Evolutionary conservation across 2,797 vertebrate species (phyloP).

Genomic region (Clangula hyemalis): DNA sequence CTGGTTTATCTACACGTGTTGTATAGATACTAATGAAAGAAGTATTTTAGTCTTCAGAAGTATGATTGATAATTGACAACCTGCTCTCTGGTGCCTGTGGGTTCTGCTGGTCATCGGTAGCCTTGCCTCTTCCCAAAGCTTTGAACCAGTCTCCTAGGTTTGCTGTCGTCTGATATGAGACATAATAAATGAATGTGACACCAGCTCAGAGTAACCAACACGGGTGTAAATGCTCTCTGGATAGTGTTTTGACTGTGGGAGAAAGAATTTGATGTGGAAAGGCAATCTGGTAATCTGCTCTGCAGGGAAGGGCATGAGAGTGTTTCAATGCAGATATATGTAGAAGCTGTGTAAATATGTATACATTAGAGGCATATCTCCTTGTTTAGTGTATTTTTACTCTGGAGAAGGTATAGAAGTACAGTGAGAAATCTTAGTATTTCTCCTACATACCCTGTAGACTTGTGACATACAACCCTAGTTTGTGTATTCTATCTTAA

Average conservation of each 20-base stretch:
- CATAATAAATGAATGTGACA: not conserved
- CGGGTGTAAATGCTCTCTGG: fast-evolving
- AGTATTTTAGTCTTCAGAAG: not conserved
- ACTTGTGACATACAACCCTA: not conserved
- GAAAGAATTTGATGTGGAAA: not conserved
- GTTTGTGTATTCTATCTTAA: fast-evolving
- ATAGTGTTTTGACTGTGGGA: fast-evolving
- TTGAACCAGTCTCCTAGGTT: not conserved
- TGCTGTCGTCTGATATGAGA: fast-evolving
- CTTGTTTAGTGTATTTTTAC: fast-evolving
- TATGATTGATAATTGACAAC: not conserved
- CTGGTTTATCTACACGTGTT: fast-evolving
- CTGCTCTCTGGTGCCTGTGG: not conserved
- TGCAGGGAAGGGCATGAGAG: fast-evolving
- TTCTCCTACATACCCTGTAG: not conserved
- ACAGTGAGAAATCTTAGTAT: not conserved
- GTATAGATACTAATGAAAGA: not conserved
- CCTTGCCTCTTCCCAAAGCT: not conserved
- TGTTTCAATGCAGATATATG: fast-evolving
- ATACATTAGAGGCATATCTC: fast-evolving
- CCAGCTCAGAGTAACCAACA: fast-evolving
- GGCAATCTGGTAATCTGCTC: not conserved
- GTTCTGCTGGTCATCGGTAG: not conserved
- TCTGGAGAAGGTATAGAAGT: not conserved
- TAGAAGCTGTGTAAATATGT: not conserved